A percentile compares a stretch with the other conserved stretches of the same genome.
phyloP scores from a whole-genome alignment of 1,140 invertebrate genomes.

The Hylaeus anthracinus region DNA sequence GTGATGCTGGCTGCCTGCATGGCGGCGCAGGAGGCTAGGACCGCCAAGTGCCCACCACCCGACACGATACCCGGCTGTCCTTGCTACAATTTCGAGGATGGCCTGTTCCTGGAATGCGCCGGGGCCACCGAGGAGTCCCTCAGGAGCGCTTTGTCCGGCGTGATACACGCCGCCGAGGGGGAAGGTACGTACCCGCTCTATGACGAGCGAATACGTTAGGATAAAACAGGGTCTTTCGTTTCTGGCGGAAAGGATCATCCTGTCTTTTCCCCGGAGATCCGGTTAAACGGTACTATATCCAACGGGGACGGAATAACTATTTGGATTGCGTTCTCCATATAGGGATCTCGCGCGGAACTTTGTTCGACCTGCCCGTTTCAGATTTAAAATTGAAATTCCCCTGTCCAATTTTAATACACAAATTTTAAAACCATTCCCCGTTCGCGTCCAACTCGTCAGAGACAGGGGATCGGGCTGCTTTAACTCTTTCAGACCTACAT shows the following conservation, averaged over 20 bases:
- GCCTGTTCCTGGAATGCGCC: conserved; percentile 93
- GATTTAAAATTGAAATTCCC: not conserved
- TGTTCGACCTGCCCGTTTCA: not conserved
- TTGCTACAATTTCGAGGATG: conserved; percentile 95
- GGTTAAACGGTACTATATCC: not conserved
- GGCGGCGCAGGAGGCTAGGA: conserved; percentile 61
- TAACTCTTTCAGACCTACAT: no score
- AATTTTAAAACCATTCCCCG: no score
- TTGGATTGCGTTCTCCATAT: conserved; percentile 1
- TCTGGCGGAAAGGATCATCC: not conserved
- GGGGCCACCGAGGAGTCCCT: conserved; percentile 85
- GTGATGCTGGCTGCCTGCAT: conserved; percentile 65
- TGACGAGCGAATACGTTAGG: conserved; percentile 13
- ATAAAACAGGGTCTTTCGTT: conserved; percentile 31
- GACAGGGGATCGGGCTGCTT: no score
- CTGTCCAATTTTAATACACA: no score
- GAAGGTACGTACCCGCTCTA: conserved; percentile 59
- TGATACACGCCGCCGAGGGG: conserved; percentile 60
- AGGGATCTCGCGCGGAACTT: not conserved
- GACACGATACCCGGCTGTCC: conserved; percentile 85
- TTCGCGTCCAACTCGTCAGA: no score
- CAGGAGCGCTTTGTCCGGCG: conserved; percentile 65
- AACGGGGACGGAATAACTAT: not conserved
- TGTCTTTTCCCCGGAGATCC: not conserved
- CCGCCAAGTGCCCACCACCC: conserved; percentile 74